Evolutionary conservation across 2,797 vertebrate genomes (phyloP), one percentile per base, ranked within the genome.

Genomic region (Pangasius macronema): DNA sequence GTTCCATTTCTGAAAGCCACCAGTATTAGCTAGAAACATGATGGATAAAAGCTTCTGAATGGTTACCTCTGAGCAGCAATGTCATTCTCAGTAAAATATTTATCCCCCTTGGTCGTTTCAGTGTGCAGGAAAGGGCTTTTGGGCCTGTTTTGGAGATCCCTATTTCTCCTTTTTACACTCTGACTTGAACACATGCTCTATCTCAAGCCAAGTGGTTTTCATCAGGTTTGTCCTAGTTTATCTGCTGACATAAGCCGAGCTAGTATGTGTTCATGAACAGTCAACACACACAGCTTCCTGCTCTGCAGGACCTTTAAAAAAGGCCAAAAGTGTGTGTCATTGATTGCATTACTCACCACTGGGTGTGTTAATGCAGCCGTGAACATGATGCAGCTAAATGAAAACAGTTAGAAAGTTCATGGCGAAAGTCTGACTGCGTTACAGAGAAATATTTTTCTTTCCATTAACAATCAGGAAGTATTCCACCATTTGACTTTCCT

Each of bases 201-300:
- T 46, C 80, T 46, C 5, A 82, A 82, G 61, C 24, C 59, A 61
- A 82, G 42, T 49, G 80, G 39, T 82, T 82, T 82, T 82, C 39
- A 30, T 82, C 59, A 82, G 59, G 61, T 82, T 82, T 82, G 80
- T 65, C 80, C 80, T 82, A 89, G 90, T 89, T 90, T 91, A 89
- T 91, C 88, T 89, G 82, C 89, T 87, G 89, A 91, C 91, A 91
- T 88, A 86, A 84, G 75, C 24, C 39, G 20, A 9, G 59, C 27
- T 0, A 65, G 27, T 33, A n/a, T 82, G 80, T 49, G 59, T 82
- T 65, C 5, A 4, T 30, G 8, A 65, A 65, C 39, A 82, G 8
- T 3, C 27, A 13, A 33, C 42, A 68, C n/a, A 68, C n/a, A 51
- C 33, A 84, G 49, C 22, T 53, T 73, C 22, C 49, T 73, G 82